Percentiles rank a stretch among this genome's conserved stretches.
phyloP scores from a whole-genome alignment of 2,888 invertebrate genomes.

The Acleris holmiana region DNA sequence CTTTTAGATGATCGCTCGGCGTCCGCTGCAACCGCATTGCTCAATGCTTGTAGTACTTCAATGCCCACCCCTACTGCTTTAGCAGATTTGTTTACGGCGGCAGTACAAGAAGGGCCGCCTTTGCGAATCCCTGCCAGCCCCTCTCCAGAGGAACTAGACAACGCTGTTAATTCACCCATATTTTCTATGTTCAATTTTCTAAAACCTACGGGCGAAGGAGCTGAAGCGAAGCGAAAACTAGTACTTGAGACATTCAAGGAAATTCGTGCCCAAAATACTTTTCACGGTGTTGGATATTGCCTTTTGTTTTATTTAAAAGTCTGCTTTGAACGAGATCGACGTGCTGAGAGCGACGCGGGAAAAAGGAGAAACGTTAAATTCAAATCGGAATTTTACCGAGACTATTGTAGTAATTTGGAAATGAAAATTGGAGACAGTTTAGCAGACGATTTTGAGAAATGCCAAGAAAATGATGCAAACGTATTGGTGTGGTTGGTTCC shows the following conservation, averaged over 20 bases:
- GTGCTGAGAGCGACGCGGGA: slow-evolving; percentile 73
- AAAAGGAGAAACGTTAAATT: slow-evolving; percentile 87
- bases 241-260: slow-evolving; percentile 92
- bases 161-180: slow-evolving; percentile 90
- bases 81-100: slow-evolving; percentile 75
- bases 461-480: slow-evolving; percentile 94
- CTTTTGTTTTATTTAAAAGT: slow-evolving; percentile 96
- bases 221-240: slow-evolving; percentile 91
- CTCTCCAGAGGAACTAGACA: slow-evolving; percentile 84
- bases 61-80: slow-evolving; percentile 72
- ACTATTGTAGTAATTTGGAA: slow-evolving; percentile 92
- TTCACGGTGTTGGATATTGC: slow-evolving; percentile 92
- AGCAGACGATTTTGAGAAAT: slow-evolving; percentile 92
- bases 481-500: slow-evolving; percentile 96
- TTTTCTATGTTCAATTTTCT: slow-evolving; percentile 95
- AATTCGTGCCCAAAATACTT: slow-evolving; percentile 86
- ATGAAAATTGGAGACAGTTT: slow-evolving; percentile 90
- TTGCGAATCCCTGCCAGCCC: slow-evolving; percentile 78
- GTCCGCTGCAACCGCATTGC: slow-evolving; percentile 66
- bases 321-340: slow-evolving; percentile 82
- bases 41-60: slow-evolving; percentile 67
- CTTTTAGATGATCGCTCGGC: slow-evolving; percentile 73
- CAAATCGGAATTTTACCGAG: slow-evolving; percentile 94
- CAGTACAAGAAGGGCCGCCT: slow-evolving; percentile 79
- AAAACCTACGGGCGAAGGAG: slow-evolving; percentile 85